Base-by-base conservation (phyloP, 2,113 vertebrate genomes). In the Dasypus novemcinctus region DNA sequence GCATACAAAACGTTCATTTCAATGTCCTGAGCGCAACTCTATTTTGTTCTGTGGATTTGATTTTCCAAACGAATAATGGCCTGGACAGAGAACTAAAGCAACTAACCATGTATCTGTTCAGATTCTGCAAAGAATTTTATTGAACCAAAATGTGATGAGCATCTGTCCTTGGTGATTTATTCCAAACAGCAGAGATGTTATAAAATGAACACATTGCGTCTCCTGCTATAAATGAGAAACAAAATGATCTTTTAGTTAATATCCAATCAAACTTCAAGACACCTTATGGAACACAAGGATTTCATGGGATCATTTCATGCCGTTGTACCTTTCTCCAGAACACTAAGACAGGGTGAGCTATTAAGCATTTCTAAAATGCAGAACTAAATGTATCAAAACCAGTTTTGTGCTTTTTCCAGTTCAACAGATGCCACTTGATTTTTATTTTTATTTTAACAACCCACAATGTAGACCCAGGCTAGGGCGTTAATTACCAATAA, bases 21-120 rank as follows among this genome's bases (percentile, higher is more conserved):
- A 94, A 76, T 91, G 91, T 95, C 41, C 17, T 97, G 96, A 90
- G 54, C 36, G 20, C 54, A 96, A 98, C 66, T 97, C 52, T 95
- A 59, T 97, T 98, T 97, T 96, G 76, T 97, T 97, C 89, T 74
- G 94, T 96, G 90, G 91, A 86, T 97, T 97, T 95, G 82, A 97
- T 97, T 98, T 98, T 97, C 94, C 97, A 98, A 98, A 96, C 87
- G 96, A 97, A 97, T 94, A 93, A 95, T 63, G 94, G 49, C 76
- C 97, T 97, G 95, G 98, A 97, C 97, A 92, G 96, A 97, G 97
- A 98, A 96, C 97, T 97, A 97, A 94, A 96, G 96, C 95, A 96
- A 96, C 90, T 85, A 96, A 89, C 95, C 90, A 95, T 81, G 41
- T 54, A 94, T 96, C 90, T 97, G 97, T 96, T 96, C 94, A 91